Percentiles rank a stretch among this genome's conserved stretches.
Evolutionary conservation across 2,113 vertebrate species (phyloP).

Genomic region (Craseonycteris thonglongyai): DNA sequence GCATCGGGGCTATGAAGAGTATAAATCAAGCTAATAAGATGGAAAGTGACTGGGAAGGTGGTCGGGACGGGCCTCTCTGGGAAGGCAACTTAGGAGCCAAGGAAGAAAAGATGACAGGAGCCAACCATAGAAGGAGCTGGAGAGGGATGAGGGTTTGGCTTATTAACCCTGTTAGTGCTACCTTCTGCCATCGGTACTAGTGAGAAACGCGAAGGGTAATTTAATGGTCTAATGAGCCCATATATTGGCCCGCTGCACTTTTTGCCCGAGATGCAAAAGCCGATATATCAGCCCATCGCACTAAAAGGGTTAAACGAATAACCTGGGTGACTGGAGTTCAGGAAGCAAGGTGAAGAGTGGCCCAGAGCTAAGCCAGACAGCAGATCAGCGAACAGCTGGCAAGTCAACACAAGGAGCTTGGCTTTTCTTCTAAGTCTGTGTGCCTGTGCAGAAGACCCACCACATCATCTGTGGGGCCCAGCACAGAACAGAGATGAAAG

Average conservation of each 20-base stretch:
- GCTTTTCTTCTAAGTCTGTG: neutral
- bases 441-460: neutral
- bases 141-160: fast-evolving
- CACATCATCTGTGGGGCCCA: neutral
- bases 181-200: no score
- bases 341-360: neutral
- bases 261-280: no score
- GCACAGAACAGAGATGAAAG: neutral
- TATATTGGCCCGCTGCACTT: no score
- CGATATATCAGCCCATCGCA: no score
- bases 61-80: neutral
- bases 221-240: no score
- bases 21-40: no score
- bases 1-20: neutral
- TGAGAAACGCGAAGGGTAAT: no score
- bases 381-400: neutral
- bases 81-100: neutral
- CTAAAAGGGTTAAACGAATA: no score
- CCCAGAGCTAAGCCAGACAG: neutral
- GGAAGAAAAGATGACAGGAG: neutral
- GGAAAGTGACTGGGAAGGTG: neutral
- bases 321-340: neutral
- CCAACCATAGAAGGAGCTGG: neutral
- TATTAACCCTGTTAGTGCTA: no score
- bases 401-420: neutral